Conservation (phyloP, 2,113 vertebrate genomes). For the Shinisaurus crocodilurus region DNA sequence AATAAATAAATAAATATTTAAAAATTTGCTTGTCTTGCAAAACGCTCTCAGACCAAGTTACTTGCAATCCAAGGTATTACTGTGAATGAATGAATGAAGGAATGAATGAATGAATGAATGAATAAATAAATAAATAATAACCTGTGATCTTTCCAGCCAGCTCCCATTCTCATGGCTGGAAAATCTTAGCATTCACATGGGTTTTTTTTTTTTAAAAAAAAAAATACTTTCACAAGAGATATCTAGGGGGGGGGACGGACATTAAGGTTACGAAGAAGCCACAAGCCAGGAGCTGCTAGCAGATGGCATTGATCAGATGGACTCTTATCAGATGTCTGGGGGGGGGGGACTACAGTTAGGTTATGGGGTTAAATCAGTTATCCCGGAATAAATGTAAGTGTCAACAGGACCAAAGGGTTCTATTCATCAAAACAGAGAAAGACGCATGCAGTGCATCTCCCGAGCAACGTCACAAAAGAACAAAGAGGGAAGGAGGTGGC, state of each 20-base stretch:
- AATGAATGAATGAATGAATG: too few relatives aligned
- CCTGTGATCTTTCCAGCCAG: too few relatives aligned
- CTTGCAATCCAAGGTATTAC: too few relatives aligned
- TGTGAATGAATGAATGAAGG: too few relatives aligned
- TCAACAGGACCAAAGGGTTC: neutral
- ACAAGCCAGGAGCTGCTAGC: neutral
- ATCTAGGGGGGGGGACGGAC: neutral
- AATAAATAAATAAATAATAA: too few relatives aligned
- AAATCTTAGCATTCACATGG: neutral
- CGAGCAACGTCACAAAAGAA: neutral
- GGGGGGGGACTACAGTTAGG: neutral
- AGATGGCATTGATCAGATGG: neutral
- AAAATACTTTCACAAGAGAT: neutral
- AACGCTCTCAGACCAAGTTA: too few relatives aligned
- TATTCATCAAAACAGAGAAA: slow-evolving; percentile 4
- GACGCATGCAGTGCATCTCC: neutral
- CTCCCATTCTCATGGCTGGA: neutral
- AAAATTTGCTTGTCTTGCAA: too few relatives aligned
- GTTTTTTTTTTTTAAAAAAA: too few relatives aligned
- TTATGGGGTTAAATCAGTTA: slow-evolving; percentile 1
- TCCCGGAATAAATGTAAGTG: slow-evolving; percentile 16
- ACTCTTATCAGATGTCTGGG: slow-evolving; percentile 3
- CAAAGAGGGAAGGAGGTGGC: neutral
- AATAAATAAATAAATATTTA: too few relatives aligned
- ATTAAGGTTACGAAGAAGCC: neutral